phyloP scores from a whole-genome alignment of 2,113 vertebrate species.

The Cepphus grylle region DNA sequence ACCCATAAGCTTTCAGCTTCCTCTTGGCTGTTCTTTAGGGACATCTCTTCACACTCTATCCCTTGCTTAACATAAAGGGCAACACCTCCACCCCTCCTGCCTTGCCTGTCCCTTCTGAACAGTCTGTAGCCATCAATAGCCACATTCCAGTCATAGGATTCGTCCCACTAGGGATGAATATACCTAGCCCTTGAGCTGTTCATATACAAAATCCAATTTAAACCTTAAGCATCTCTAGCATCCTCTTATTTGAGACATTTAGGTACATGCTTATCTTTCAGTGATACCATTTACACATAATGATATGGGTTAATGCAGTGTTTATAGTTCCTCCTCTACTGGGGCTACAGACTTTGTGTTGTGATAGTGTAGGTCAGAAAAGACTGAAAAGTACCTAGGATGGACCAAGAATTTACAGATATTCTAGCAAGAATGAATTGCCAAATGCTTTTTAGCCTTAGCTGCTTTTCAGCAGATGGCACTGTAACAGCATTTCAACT shows the following conservation, averaged over 20 bases:
- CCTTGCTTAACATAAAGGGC: too few species aligned
- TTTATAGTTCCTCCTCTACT: not conserved
- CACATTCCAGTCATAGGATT: too few species aligned
- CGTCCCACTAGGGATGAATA: too few species aligned
- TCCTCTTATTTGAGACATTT: not conserved
- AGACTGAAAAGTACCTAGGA: not conserved
- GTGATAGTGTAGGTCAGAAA: not conserved
- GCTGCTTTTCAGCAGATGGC: constrained; percentile 50
- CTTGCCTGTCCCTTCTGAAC: too few species aligned
- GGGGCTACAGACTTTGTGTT: not conserved
- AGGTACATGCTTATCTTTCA: not conserved
- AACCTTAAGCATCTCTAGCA: not conserved
- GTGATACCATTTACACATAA: not conserved
- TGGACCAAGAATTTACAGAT: not conserved
- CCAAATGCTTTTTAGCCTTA: not conserved
- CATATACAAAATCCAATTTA: not conserved
- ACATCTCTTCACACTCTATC: too few species aligned
- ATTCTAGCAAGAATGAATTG: not conserved
- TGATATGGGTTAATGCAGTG: not conserved
- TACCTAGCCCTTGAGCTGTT: not conserved
- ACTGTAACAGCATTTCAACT: constrained; percentile 25
- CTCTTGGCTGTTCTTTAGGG: too few species aligned
- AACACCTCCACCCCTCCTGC: too few species aligned
- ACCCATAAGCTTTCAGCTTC: too few species aligned
- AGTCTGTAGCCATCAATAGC: too few species aligned